Base-by-base conservation (phyloP, 2,797 vertebrate genomes). In the Malurus splendens region DNA sequence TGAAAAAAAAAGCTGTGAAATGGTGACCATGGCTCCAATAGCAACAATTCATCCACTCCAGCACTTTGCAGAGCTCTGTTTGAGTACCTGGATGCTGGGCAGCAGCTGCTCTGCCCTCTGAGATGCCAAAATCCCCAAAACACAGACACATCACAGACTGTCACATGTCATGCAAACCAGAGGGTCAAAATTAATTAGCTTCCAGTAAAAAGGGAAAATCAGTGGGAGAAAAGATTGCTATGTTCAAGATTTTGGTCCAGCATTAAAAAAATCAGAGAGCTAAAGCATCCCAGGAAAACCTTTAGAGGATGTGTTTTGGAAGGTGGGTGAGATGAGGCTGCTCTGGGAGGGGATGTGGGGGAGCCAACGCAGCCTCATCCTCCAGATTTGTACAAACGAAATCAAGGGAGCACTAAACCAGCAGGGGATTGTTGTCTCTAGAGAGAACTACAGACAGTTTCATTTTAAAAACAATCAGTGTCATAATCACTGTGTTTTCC, bases 401-500 rank as follows among this genome's bases (percentile, higher is more conserved):
- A 95, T 88, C 87, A 96, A 91, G 84, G 80, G 88, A 94, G 73
- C 88, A 86, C 81, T 89, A 95, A 95, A 80, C 61, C 92, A 96
- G 91, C 88, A 82, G 81, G 93, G 76, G 81, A 84, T 94, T 93
- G 85, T 95, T 88, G 77, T 90, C 88, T 86, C 82, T 55, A 86
- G 82, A 86, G 93, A 96, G 82, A 93, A 82, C 85, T 87, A 87
- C 67, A 95, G 60, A 87, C 85, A 92, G 55, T 22, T 93, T 73
- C 64, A 84, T 90, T 93, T 93, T 82, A 65, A 88, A 94, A 94
- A 90, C 80, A 75, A 90, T 85, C 84, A 71, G 64, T 1, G 0
- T 32, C 84, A 78, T 82, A 76, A 81, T 73, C 70, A 56, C 65
- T 52, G 30, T 73, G 19, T 90, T 89, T 92, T 78, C 86, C 45